Evolutionary conservation across 2,888 invertebrate genomes (phyloP), one percentile per base, ranked within the genome.

Genomic region (Tanytarsus gracilentus): DNA sequence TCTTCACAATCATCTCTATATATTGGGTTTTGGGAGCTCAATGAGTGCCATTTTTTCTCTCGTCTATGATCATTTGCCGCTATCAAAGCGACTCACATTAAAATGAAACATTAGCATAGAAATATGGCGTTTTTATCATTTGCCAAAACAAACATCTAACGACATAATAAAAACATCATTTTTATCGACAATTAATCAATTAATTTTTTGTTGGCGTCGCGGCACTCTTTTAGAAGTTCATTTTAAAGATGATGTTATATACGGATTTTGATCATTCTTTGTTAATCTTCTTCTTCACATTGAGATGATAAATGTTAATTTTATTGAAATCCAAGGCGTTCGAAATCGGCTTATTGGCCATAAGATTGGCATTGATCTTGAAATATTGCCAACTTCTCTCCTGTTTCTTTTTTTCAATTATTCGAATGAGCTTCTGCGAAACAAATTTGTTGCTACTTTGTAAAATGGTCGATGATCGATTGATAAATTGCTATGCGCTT

Each of bases 101-200:
- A 49, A 25, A 49, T 7, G 26, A 25, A 27, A 48, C 44, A 58
- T 58, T 58, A 48, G 58, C 58, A 58, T 58, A 23, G 26, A 44
- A 58, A 58, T 58, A 40, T 58, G 58, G 58, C 48, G 30, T 39
- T 58, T 58, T 48, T 48, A 48, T 55, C 55, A 55, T 39, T 36
- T 23, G n/a, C 44, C 39, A 58, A 58, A 58, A 58, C 48, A 58
- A 58, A 58, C 25, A 58, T 40, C 27, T 48, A 44, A 44, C 18
- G 9, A 48, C 30, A 14, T 58, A 58, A 58, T 58, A 58, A 58
- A 58, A 58, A 58, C 58, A 58, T 58, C 58, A 58, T 36, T 58
- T 58, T 56, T 56, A 56, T 58, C 44, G 26, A 21, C 23, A 56
- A 56, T 36, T 58, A 58, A 58, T 58, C 58, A 58, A 58, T 58